phyloP scores from a whole-genome alignment of 2,888 invertebrate species.

The Geophilus truncorum region DNA sequence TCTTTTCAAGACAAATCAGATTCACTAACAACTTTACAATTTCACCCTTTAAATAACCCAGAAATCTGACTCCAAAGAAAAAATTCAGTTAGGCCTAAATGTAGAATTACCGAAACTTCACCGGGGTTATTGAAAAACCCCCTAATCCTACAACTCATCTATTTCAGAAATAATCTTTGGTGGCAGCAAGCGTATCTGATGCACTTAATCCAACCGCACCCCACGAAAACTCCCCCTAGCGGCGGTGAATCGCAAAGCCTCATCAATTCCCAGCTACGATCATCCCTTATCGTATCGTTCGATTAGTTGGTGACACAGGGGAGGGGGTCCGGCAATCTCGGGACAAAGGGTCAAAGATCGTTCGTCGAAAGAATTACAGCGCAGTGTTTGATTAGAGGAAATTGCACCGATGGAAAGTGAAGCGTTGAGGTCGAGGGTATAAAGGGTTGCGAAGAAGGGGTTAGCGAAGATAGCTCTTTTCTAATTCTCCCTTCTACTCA shows the following conservation, averaged over 20 bases:
- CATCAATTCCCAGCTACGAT: not conserved
- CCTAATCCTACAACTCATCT: not conserved
- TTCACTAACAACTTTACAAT: not conserved
- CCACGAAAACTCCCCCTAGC: not conserved
- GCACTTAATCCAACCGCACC: not conserved
- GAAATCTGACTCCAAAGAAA: not conserved
- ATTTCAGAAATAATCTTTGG: not conserved
- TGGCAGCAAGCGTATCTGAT: not conserved
- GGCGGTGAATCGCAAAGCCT: not conserved
- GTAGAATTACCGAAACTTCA: not conserved
- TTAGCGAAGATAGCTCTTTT: not conserved
- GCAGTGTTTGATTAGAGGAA: not conserved
- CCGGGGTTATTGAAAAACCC: not conserved
- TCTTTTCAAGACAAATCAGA: no score
- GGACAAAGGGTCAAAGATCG: not conserved
- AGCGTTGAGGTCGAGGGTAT: not conserved
- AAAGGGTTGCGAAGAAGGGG: not conserved
- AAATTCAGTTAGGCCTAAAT: not conserved
- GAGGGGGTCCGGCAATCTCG: not conserved
- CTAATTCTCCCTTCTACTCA: not conserved
- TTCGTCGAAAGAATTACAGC: not conserved
- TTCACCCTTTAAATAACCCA: not conserved
- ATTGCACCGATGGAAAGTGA: conserved; percentile 3
- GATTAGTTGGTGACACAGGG: not conserved
- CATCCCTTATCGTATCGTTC: not conserved